Evolutionary conservation across 64 coral and sea anemone genomes (phyloP).

Genomic region (Platygyra sinensis): DNA sequence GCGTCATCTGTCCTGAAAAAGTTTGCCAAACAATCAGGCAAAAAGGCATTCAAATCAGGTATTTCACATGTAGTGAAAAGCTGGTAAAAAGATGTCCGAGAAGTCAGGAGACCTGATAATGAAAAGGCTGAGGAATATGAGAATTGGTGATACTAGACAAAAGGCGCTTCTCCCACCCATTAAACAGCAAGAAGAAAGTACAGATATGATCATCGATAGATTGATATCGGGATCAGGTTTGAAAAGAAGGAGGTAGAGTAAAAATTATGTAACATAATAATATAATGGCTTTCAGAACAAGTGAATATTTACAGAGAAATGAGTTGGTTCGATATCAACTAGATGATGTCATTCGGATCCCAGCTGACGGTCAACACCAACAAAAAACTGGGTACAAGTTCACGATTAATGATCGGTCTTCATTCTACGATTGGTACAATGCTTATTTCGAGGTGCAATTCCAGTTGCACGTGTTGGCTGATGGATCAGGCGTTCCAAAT

Average conservation of each 20-base stretch:
- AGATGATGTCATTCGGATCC: background rate
- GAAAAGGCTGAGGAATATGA: background rate
- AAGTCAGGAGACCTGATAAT: too few relatives aligned
- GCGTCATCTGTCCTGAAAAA: too few relatives aligned
- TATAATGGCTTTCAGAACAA: slow-evolving; percentile 24
- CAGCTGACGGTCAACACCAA: background rate
- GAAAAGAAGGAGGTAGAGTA: background rate
- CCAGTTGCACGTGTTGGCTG: background rate
- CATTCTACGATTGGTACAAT: background rate
- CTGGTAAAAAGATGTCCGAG: too few relatives aligned
- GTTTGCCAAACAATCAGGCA: background rate
- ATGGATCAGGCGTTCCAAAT: too few relatives aligned
- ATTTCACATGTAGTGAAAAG: too few relatives aligned
- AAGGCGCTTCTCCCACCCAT: too few relatives aligned
- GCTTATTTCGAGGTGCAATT: background rate
- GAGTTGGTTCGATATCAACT: background rate
- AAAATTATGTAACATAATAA: background rate
- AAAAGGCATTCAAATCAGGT: background rate
- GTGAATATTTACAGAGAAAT: slow-evolving; percentile 4
- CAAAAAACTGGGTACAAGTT: slow-evolving; percentile 5
- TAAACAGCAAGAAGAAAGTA: background rate
- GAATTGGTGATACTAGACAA: background rate
- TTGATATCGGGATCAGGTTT: background rate
- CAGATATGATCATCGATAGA: background rate
- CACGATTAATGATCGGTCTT: background rate